Evolutionary conservation across 1,140 invertebrate species (phyloP), one percentile per base, ranked within the genome.

Genomic region (Carposina sasakii): DNA sequence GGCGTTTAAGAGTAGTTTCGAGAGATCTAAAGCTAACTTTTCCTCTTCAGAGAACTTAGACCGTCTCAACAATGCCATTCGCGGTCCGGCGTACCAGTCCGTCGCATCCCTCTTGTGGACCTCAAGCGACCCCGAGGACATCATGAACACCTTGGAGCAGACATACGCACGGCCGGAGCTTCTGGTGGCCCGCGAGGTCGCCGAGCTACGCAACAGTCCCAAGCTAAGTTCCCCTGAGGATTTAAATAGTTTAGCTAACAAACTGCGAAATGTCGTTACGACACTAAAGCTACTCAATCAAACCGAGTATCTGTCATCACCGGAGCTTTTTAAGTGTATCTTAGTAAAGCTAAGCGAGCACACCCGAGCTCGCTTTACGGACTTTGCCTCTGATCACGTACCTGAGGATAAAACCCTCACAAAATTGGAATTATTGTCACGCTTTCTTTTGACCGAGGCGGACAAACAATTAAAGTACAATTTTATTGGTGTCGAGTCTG

Each of bases 281-380:
- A 44, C 42, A 1, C 6, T 44, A 2, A 44, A 19, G 13, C 10
- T 31, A 8, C 26, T 44, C 3, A 30, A 31, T 1, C 42, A 44
- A 31, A 6, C 8, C 6, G 42, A 44, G 15, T 44, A 31, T n/a
- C 17, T 44, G 6, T 44, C 15, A 8, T 44, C 42, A 3, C 43
- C 44, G 1, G 43, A 52, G 22, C 13, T 52, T 6, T 52, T 46
- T 28, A 20, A 52, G 15, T 26, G 23, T 1, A 17, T 52, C 10
- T 17, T 52, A 12, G 22, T 12, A 10, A 52, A 52, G 33, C 34
- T 52, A 17, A 52, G n/a, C n/a, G n/a, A n/a, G n/a, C n/a, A n/a
- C n/a, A 40, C 5, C 34, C 31, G 16, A 31, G 22, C 10, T 39
- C 33, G 33, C n/a, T n/a, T n/a, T n/a, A n/a, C n/a, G 40, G 37